A percentile compares a stretch with the other conserved stretches of the same genome.
phyloP scores from a whole-genome alignment of 2,888 invertebrate species.

The Leucoma salicis region DNA sequence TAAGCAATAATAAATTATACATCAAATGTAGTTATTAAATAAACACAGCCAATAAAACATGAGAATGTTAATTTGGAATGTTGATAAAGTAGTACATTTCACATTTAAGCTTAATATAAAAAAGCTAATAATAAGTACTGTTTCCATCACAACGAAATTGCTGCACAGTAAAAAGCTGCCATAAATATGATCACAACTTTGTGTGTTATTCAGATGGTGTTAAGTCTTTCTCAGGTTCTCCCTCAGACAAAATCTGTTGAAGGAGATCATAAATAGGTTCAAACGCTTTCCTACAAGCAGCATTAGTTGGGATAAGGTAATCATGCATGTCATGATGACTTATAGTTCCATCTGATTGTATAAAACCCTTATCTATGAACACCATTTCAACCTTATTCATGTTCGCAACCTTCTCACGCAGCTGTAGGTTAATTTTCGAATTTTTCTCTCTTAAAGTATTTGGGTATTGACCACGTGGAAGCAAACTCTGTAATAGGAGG shows the following conservation, averaged over 20 bases:
- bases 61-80: slow-evolving; percentile 71
- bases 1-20: slow-evolving; percentile 31
- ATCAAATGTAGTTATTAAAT: slow-evolving; percentile 33
- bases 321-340: slow-evolving; percentile 96
- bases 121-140: slow-evolving; percentile 77
- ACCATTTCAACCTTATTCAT: slow-evolving; percentile 89
- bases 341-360: slow-evolving; percentile 90
- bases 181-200: slow-evolving; percentile 5
- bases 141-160: slow-evolving; percentile 74
- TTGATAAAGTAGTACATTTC: slow-evolving; percentile 48
- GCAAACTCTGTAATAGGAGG: slow-evolving; percentile 91
- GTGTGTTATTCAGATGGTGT: slow-evolving; percentile 85
- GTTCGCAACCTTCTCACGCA: slow-evolving; percentile 84
- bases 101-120: slow-evolving; percentile 67
- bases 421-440: slow-evolving; percentile 86
- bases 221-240: slow-evolving; percentile 87
- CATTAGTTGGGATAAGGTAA: slow-evolving; percentile 92
- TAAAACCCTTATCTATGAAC: slow-evolving; percentile 88
- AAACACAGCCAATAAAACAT: slow-evolving; percentile 66
- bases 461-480: slow-evolving; percentile 93
- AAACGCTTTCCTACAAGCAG: slow-evolving; percentile 93
- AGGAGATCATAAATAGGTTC: slow-evolving; percentile 92
- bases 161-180: slow-evolving; percentile 60
- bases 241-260: slow-evolving; percentile 88
- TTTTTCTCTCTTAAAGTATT: slow-evolving; percentile 91